Percentiles rank a stretch among this genome's conserved stretches.
Evolutionary conservation across 2,888 invertebrate species (phyloP).

Genomic region (Bhutanitis thaidina): DNA sequence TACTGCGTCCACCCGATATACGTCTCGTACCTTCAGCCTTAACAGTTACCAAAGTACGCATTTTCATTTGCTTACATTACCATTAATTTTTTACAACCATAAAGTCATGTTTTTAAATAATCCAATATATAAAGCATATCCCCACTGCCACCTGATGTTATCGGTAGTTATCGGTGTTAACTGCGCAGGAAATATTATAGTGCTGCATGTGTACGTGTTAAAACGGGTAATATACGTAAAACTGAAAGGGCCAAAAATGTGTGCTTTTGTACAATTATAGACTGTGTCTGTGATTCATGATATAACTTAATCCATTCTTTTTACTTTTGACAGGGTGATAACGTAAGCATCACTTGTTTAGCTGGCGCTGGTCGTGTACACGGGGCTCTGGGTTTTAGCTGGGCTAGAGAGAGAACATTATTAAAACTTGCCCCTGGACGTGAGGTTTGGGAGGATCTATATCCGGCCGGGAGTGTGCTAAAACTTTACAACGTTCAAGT

Average conservation of each 20-base stretch:
- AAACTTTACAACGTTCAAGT: slow-evolving; percentile 89
- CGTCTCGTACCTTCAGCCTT: slow-evolving; percentile 84
- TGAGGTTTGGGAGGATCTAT: slow-evolving; percentile 92
- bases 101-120: too few relatives aligned
- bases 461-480: slow-evolving; percentile 90
- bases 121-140: too few relatives aligned
- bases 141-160: too few relatives aligned
- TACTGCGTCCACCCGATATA: slow-evolving; percentile 82
- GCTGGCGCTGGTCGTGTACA: slow-evolving; percentile 82
- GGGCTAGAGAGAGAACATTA: slow-evolving; percentile 88
- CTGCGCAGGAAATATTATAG: too few relatives aligned
- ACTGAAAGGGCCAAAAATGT: too few relatives aligned
- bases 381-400: slow-evolving; percentile 88
- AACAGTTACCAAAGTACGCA: slow-evolving; percentile 83
- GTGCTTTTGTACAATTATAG: too few relatives aligned
- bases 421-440: slow-evolving; percentile 85
- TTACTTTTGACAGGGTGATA: slow-evolving; percentile 77
- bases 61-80: too few relatives aligned
- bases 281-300: background rate
- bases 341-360: slow-evolving; percentile 85
- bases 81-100: too few relatives aligned
- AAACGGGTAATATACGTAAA: too few relatives aligned
- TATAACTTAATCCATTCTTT: background rate
- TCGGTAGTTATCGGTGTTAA: too few relatives aligned
- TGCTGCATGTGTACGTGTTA: too few relatives aligned